A percentile compares a stretch with the other conserved stretches of the same genome.
Conservation (phyloP, 2,113 vertebrate genomes). For the Neoarius graeffei region DNA sequence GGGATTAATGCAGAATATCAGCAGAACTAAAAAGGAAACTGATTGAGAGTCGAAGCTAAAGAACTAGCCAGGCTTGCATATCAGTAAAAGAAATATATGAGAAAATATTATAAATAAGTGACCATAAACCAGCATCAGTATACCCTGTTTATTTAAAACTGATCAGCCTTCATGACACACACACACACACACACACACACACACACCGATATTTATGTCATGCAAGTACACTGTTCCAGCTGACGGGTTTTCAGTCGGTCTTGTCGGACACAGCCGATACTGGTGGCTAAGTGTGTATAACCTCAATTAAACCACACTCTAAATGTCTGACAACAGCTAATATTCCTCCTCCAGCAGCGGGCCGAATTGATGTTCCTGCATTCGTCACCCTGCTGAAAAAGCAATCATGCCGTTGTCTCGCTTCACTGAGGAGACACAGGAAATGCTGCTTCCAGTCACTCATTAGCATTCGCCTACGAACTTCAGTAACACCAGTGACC, state of each 20-base stretch:
- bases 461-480: constrained; percentile 48
- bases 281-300: constrained; percentile 71
- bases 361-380: constrained; percentile 75
- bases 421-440: constrained; percentile 54
- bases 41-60: neutral
- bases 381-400: constrained; percentile 71
- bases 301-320: constrained; percentile 76
- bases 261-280: constrained; percentile 72
- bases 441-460: constrained; percentile 52
- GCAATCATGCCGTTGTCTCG: constrained; percentile 74
- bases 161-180: neutral
- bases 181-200: neutral
- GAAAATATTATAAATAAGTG: neutral
- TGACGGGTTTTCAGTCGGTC: constrained; percentile 70
- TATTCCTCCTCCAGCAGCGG: constrained; percentile 71
- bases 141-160: neutral
- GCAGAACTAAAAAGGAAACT: neutral
- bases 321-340: constrained; percentile 79
- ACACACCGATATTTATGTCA: constrained; percentile 30
- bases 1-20: constrained; percentile 4
- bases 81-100: neutral
- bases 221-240: constrained; percentile 65
- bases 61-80: neutral
- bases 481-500: constrained; percentile 1
- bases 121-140: neutral